Conservation (phyloP, 2,113 vertebrate genomes). For the Monarcha castaneiventris region DNA sequence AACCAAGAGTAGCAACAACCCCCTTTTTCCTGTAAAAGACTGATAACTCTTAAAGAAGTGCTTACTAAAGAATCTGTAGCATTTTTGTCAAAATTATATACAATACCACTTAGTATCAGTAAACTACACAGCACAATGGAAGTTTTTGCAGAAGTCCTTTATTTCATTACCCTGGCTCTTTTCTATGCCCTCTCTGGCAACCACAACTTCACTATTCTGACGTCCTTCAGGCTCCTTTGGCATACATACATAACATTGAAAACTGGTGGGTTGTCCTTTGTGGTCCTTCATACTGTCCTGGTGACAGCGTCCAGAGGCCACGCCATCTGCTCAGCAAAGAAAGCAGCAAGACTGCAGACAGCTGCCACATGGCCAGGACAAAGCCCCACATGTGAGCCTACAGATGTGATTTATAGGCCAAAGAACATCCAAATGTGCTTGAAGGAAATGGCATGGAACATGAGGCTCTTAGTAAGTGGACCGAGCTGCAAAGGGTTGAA, state of each 20-base stretch:
- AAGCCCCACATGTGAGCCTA: background rate
- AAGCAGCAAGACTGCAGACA: background rate
- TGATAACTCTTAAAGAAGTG: background rate
- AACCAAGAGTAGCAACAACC: background rate
- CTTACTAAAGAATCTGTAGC: background rate
- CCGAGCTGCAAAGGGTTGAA: background rate
- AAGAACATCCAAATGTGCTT: background rate
- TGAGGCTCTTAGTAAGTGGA: background rate
- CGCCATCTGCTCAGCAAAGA: background rate
- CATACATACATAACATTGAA: background rate
- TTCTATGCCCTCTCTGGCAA: background rate
- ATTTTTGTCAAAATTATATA: background rate
- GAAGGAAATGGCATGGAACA: background rate
- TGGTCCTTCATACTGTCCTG: background rate
- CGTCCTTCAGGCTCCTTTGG: background rate
- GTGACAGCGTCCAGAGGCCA: background rate
- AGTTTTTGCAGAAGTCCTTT: background rate
- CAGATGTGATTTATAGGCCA: background rate
- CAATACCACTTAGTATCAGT: background rate
- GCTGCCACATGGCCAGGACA: background rate
- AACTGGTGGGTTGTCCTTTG: background rate
- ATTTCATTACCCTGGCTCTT: background rate
- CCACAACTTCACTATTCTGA: background rate
- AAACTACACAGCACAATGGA: background rate
- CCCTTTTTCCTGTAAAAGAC: background rate